Conservation (phyloP, 2,797 vertebrate species). For the Parauchenoglanis ngamensis region DNA sequence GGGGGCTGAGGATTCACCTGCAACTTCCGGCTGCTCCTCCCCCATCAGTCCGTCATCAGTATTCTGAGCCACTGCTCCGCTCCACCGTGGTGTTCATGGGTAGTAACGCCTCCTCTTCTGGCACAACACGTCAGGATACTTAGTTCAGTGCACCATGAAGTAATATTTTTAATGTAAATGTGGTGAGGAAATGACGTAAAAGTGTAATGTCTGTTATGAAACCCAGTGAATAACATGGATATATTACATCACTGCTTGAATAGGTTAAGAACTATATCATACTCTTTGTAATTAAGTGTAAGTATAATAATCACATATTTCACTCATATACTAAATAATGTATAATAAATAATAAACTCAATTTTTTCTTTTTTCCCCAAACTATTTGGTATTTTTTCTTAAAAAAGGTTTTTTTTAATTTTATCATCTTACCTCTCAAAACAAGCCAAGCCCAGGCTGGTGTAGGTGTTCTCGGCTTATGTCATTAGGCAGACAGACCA, state of each 20-base stretch:
- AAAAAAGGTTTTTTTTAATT: neutral
- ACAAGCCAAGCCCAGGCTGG: conserved; percentile 35
- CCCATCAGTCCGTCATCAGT: conserved; percentile 67
- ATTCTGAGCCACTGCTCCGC: conserved; percentile 67
- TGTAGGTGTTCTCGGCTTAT: conserved; percentile 57
- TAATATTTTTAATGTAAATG: conserved; percentile 7
- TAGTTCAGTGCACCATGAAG: conserved; percentile 12
- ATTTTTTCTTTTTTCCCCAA: neutral
- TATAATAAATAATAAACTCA: neutral
- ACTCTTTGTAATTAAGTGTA: neutral
- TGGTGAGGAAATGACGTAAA: conserved; percentile 15
- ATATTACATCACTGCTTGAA: neutral
- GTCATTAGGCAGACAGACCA: conserved; percentile 51
- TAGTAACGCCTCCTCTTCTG: conserved; percentile 33
- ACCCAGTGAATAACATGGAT: neutral
- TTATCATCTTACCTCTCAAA: neutral
- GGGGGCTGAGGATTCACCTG: conserved; percentile 67
- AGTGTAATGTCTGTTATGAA: conserved; percentile 5
- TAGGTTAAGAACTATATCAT: neutral
- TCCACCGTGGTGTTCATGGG: conserved; percentile 34
- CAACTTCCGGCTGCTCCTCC: conserved; percentile 56
- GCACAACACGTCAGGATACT: conserved; percentile 31
- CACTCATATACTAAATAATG: neutral
- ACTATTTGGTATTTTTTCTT: neutral
- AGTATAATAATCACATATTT: neutral